Base-by-base conservation (phyloP, 2,888 invertebrate genomes). In the Hypomecis atomaria region DNA sequence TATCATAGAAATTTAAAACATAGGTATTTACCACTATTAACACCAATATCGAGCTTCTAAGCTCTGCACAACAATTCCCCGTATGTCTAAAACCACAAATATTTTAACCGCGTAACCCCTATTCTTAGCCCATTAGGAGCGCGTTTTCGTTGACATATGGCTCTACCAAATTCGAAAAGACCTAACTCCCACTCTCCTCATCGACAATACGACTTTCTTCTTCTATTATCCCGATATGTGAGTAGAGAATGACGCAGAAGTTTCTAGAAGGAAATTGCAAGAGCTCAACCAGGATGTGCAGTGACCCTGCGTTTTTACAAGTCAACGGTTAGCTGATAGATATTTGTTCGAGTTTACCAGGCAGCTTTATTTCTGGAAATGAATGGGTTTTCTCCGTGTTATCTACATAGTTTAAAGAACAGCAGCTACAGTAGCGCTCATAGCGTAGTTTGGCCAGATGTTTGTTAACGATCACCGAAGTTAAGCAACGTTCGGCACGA, bases 221-320 rank as follows among this genome's bases (percentile, higher is more conserved):
- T 6, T 9, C 11, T 55, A 6, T 4, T 13, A 6, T 1, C 10
- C 34, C 6, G 55, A 59, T 91, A 72, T 92, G 92, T 92, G 91
- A 85, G 79, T 73, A 72, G 74, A 72, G 79, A 78, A 85, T 92
- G 92, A 92, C 90, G 87, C 81, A 71, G 77, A 73, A 75, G 74
- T 77, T 85, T 88, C 78, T 78, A 70, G 66, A 72, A 85, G 89
- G 89, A 90, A 91, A 92, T 92, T 90, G 88, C 83, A 81, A 86
- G 79, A 83, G 86, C 85, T 89, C 82, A 11, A 11, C 10, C 59
- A 76, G 81, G 84, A 84, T 87, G 79, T 81, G 83, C 83, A 79
- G 82, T 91, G 92, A 92, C 86, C 80, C 73, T 71, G 85, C 89
- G 78, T 75, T 88, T 88, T 88, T 82, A 76, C 78, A 67, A 80